phyloP scores from a whole-genome alignment of 2,888 invertebrate genomes.

The Eupithecia tripunctaria region DNA sequence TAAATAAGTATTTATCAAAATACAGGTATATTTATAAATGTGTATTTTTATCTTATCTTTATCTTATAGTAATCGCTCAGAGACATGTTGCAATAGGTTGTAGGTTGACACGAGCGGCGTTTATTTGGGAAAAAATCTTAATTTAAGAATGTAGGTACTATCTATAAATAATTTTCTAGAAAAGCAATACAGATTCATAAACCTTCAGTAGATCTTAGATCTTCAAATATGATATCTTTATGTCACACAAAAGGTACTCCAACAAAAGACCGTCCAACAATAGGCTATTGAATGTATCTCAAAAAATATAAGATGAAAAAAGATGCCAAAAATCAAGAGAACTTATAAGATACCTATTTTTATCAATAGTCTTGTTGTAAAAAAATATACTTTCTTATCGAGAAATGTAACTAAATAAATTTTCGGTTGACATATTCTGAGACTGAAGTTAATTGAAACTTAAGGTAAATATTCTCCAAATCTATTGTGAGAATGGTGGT shows the following conservation, averaged over 20 bases:
- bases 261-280: constrained; percentile 29
- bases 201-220: constrained; percentile 9
- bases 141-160: not conserved
- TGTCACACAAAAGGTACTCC: constrained; percentile 37
- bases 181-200: constrained; percentile 11
- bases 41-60: too few species aligned
- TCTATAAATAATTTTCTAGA: not conserved
- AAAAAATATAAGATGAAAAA: constrained; percentile 11
- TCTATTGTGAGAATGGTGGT: not conserved
- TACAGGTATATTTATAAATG: too few species aligned
- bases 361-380: not conserved
- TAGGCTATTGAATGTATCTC: constrained; percentile 30
- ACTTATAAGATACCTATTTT: not conserved
- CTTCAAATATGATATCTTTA: constrained; percentile 23
- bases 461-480: not conserved
- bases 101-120: not conserved
- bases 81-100: not conserved
- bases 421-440: not conserved
- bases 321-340: not conserved
- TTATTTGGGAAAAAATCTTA: not conserved
- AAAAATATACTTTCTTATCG: not conserved
- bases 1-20: too few species aligned
- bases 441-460: not conserved
- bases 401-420: not conserved
- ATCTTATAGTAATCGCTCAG: not conserved